These are phyloP conservation scores for Fragum sueziense DNA, from an alignment of 2,888 invertebrate genomes.

Conservation along the genomic window DNA sequence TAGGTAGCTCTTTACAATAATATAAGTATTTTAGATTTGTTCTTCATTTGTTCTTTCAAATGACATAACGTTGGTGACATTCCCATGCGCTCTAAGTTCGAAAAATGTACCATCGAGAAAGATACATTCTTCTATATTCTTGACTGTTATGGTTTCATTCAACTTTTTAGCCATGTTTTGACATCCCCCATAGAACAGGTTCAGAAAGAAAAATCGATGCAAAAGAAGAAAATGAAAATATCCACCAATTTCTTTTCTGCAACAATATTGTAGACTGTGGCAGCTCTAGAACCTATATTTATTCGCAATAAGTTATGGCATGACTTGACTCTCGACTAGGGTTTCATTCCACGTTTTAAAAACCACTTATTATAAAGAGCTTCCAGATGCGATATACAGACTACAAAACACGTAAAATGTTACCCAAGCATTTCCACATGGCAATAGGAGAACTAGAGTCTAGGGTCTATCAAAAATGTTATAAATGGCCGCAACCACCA, in stretches of 20 bases:
- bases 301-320: slow-evolving; percentile 1
- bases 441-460: neutral
- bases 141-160: too few relatives aligned
- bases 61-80: too few relatives aligned
- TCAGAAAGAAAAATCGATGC: neutral
- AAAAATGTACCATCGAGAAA: too few relatives aligned
- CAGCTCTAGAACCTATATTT: too few relatives aligned
- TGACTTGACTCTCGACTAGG: slow-evolving; percentile 8
- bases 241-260: neutral
- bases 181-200: neutral
- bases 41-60: too few relatives aligned
- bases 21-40: too few relatives aligned
- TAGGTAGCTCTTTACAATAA: too few relatives aligned
- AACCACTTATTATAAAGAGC: slow-evolving; percentile 17
- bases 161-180: too few relatives aligned
- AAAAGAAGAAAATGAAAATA: neutral
- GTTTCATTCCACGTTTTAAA: slow-evolving; percentile 25
- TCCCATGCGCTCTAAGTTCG: too few relatives aligned
- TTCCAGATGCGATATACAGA: slow-evolving; percentile 4
- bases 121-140: too few relatives aligned
- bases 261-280: neutral
- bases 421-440: slow-evolving; percentile 12
- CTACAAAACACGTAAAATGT: slow-evolving; percentile 9
- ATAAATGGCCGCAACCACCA: neutral
- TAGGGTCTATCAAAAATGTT: neutral